Evolutionary conservation across 2,113 vertebrate genomes (phyloP), one percentile per base, ranked within the genome.

Genomic region (Elachura formosa): DNA sequence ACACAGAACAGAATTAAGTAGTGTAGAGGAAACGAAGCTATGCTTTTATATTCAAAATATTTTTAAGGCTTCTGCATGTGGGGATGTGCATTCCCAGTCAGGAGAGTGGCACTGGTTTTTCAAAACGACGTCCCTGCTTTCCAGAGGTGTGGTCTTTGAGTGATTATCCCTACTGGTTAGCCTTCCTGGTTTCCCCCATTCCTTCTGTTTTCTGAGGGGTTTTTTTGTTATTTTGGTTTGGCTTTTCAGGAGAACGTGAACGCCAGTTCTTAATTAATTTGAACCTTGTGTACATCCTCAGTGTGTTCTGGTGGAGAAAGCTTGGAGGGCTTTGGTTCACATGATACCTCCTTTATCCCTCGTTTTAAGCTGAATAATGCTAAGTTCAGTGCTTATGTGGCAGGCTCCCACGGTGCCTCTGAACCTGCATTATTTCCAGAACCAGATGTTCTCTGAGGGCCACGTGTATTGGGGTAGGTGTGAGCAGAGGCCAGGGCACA

Each of bases 1-100:
- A 82, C 26, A 23, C 74, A 55, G 61, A 71, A 40, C n/a, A 67
- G 21, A 84, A n/a, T 58, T 33, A 34, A 72, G 33, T 20, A 51
- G 34, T 63, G 15, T 15, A 59, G 59, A 71, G 36, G 48, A 81
- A 91, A 46, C 0, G 0, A 68, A 79, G n/a, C 10, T 74, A 9
- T 4, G 48, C 8, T 28, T 87, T 33, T 31, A 17, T 38, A 28
- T 59, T 41, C 25, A 59, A 91, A 36, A 21, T 73, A 29, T 10
- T 61, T 16, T 69, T 62, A 61, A 89, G 45, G 9, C 49, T 74
- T 92, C 87, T 84, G 46, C 83, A 56, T 85, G 54, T 95, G 94
- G 84, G 72, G 40, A 19, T 88, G 43, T 86, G 96, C 91, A 83
- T 74, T 45, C 11, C 8, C 80, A 85, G 81, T 20, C 83, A 88